A percentile compares a stretch with the other conserved stretches of the same genome.
Conservation (phyloP, 2,888 invertebrate species). For the Campoplex capitator region DNA sequence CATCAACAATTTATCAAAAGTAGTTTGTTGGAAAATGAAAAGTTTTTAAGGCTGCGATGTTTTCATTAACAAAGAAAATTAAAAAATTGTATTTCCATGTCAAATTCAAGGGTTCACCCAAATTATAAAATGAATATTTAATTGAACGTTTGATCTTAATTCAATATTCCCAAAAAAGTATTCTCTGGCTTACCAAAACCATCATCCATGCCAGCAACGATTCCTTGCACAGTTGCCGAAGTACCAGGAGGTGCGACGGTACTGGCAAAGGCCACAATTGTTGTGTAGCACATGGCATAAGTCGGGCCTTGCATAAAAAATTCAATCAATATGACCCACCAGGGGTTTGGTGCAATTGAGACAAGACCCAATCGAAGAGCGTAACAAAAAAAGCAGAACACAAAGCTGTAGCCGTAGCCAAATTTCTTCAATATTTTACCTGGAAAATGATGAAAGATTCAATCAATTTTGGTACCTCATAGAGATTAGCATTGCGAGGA, state of each 20-base stretch:
- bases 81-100: no score
- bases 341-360: constrained; percentile 91
- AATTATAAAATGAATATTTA: neutral
- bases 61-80: no score
- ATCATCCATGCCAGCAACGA: constrained; percentile 95
- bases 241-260: constrained; percentile 88
- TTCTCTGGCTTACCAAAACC: constrained; percentile 88
- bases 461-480: neutral
- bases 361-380: constrained; percentile 91
- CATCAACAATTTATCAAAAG: no score
- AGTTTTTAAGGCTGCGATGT: no score
- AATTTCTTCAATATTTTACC: constrained; percentile 92
- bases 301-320: constrained; percentile 93
- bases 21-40: no score
- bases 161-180: neutral
- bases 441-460: constrained; percentile 76
- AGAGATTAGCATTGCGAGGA: no score
- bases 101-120: neutral
- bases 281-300: constrained; percentile 94
- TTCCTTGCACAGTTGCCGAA: constrained; percentile 93
- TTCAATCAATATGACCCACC: constrained; percentile 93
- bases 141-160: neutral
- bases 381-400: constrained; percentile 92
- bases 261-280: constrained; percentile 89
- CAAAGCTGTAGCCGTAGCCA: constrained; percentile 92